Conservation (phyloP, 2,888 invertebrate species). For the Branchipolynoe longqiensis region DNA sequence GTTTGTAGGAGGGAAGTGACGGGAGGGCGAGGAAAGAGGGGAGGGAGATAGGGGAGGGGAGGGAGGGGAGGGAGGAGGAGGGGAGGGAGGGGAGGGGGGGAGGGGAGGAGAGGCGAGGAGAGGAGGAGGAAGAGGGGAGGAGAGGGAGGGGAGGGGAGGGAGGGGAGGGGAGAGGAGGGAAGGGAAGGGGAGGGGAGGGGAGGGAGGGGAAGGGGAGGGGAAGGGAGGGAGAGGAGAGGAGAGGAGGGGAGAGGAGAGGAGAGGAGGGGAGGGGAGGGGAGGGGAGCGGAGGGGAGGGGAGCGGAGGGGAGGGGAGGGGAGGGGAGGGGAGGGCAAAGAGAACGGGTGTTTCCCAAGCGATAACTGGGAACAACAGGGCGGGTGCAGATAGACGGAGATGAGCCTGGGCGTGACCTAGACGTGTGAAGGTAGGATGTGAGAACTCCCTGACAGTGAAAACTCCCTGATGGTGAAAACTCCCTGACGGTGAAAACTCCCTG, state of each 20-base stretch:
- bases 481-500: too few species aligned
- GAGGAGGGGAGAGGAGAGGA: not conserved
- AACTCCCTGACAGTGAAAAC: too few species aligned
- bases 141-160: not conserved
- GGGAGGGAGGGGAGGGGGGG: not conserved
- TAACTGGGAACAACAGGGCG: too few species aligned
- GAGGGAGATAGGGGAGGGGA: not conserved
- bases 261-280: not conserved
- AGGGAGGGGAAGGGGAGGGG: not conserved
- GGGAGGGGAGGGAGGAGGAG: not conserved
- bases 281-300: not conserved
- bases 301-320: not conserved
- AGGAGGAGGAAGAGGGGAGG: not conserved
- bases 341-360: too few species aligned
- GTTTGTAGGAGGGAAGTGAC: too few species aligned
- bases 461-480: too few species aligned
- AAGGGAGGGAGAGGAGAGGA: slow-evolving; percentile 1
- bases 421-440: too few species aligned
- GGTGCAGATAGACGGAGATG: too few species aligned
- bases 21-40: not conserved
- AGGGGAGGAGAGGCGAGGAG: not conserved
- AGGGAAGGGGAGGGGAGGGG: not conserved
- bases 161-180: not conserved
- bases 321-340: not conserved
- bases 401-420: too few species aligned